A percentile compares a stretch with the other conserved stretches of the same genome.
phyloP scores from a whole-genome alignment of 2,797 vertebrate genomes.

The Melopsittacus undulatus region DNA sequence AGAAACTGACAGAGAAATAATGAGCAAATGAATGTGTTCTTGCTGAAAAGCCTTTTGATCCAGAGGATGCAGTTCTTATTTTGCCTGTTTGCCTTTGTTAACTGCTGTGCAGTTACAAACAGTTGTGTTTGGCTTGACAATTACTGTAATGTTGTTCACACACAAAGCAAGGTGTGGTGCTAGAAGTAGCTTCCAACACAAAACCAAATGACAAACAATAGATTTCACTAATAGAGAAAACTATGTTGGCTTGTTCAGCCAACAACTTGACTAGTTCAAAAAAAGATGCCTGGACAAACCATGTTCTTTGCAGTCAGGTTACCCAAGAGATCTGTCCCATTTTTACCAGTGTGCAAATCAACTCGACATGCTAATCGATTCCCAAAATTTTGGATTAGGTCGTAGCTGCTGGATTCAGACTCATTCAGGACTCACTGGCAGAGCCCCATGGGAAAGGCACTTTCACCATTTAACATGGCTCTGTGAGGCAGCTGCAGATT shows the following conservation, averaged over 20 bases:
- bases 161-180: neutral
- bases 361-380: neutral
- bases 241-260: neutral
- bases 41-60: neutral
- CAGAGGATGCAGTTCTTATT: neutral
- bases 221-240: neutral
- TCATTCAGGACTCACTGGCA: neutral
- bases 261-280: neutral
- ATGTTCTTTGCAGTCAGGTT: neutral
- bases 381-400: neutral
- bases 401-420: neutral
- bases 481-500: slow-evolving; percentile 30
- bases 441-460: neutral
- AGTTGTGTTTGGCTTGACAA: no score
- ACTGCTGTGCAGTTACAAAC: neutral
- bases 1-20: neutral
- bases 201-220: neutral
- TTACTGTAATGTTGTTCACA: neutral
- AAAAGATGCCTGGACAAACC: neutral
- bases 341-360: slow-evolving; percentile 9
- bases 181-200: neutral
- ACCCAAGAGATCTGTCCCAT: neutral
- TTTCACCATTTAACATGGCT: neutral
- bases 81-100: neutral
- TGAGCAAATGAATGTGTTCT: neutral